These are phyloP conservation scores for Sipha flava DNA, from an alignment of 1,140 invertebrate genomes.

Conservation along the genomic window DNA sequence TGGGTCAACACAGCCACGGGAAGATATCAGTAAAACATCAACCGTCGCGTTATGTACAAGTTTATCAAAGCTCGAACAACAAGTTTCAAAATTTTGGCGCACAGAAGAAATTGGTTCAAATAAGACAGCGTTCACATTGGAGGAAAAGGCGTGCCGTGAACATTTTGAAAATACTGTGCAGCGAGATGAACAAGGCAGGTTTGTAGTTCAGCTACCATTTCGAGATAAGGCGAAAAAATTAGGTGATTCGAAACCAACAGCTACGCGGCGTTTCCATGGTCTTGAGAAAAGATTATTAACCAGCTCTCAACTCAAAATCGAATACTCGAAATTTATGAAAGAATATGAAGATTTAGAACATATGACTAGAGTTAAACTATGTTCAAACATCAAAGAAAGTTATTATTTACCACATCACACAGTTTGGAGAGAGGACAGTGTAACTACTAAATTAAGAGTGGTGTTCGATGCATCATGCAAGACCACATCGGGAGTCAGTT, in stretches of 20 bases:
- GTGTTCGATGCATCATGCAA: conserved; percentile 42
- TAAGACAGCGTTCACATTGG: background rate
- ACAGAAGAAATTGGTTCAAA: background rate
- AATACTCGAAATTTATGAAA: background rate
- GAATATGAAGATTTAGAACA: conserved; percentile 31
- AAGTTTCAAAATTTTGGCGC: background rate
- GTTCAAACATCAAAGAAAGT: background rate
- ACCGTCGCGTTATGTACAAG: background rate
- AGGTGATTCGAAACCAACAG: background rate
- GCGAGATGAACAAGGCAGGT: background rate
- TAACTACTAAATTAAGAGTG: conserved; percentile 36
- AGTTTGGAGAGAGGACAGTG: conserved; percentile 35
- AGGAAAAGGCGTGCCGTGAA: background rate
- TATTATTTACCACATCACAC: conserved; percentile 39
- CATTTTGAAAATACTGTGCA: background rate
- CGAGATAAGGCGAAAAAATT: background rate
- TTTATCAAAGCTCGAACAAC: background rate
- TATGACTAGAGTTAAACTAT: conserved; percentile 34
- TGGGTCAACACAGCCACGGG: background rate
- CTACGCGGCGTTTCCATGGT: background rate
- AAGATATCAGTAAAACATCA: too few relatives aligned
- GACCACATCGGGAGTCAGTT: conserved; percentile 35
- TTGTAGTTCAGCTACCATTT: background rate
- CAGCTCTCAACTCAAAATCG: background rate
- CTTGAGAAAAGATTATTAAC: background rate